Conservation (phyloP, 2,888 invertebrate species). For the Parascotia fuliginaria region DNA sequence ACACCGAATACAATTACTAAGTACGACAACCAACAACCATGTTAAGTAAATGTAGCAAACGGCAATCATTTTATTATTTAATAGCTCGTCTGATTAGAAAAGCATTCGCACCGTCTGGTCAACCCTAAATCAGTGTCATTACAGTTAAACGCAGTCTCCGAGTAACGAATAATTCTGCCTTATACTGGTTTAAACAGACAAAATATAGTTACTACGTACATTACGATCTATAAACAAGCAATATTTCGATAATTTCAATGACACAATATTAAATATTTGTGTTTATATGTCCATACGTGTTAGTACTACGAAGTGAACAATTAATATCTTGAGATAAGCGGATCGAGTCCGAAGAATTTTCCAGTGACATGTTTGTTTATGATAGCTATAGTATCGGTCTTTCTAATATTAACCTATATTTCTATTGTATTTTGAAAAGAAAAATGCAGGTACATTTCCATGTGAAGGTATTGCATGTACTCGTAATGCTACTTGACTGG, state of each 20-base stretch:
- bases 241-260: constrained; percentile 34
- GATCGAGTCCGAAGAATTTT: constrained; percentile 42
- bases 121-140: neutral
- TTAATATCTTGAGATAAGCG: constrained; percentile 42
- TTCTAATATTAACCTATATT: constrained; percentile 22
- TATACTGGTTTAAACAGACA: neutral
- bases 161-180: neutral
- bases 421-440: constrained; percentile 6
- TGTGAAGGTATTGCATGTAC: neutral
- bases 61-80: too few relatives aligned
- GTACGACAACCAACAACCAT: too few relatives aligned
- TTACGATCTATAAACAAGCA: constrained; percentile 11
- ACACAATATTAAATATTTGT: constrained; percentile 41
- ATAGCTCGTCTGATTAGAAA: too few relatives aligned
- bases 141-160: neutral
- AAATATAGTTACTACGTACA: neutral
- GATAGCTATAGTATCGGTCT: constrained; percentile 25
- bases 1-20: too few relatives aligned
- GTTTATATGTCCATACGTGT: constrained; percentile 19
- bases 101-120: neutral
- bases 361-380: constrained; percentile 38
- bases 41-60: too few relatives aligned
- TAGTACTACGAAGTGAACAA: constrained; percentile 36
- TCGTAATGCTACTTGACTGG: neutral
- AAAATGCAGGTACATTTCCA: neutral